Evolutionary conservation across 2,797 vertebrate genomes (phyloP), one percentile per base, ranked within the genome.

Genomic region (Ptychobarbus kaznakovi): DNA sequence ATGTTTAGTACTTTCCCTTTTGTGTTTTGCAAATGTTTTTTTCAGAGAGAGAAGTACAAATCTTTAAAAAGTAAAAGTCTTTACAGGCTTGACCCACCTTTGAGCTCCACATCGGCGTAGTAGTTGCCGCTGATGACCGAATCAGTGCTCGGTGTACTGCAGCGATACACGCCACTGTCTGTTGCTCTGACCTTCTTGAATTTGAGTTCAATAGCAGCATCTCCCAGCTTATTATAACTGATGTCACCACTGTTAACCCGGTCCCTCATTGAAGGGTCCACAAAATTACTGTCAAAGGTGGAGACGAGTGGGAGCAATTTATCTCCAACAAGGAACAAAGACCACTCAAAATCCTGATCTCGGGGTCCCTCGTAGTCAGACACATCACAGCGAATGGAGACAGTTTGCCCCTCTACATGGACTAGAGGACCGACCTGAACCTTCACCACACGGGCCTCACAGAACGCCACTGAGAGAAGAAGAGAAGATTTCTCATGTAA

Each of bases 281-380:
- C 91, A 89, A 95, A 97, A 1, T 69, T 35, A 22, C 28, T 84
- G 81, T 97, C 96, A 92, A 96, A 96, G 42, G 96, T 96, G 88
- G 96, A 96, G 82, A 96, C 88, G 10, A 97, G 91, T 72, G 86
- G 81, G 87, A 95, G 3, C 0, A 88, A 88, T 58, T 42, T 20
- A 20, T 76, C 81, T 6, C 82, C 89, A 8, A 86, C 74, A 0
- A 89, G 90, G 86, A 96, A 92, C 74, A 91, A 15, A 40, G 4
- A 93, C 96, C 96, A 97, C 56, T 97, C 96, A 85, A 97, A 97
- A 89, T 96, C 96, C 88, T 97, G 96, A 18, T 97, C 96, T 0
- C 89, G 91, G 70, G 96, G 96, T 53, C 96, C 96, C 0, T 96
- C 93, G 0, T 97, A 97, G 77, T 96, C 92, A 1, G 93, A 96